Evolutionary conservation across 2,797 vertebrate species (phyloP).

Genomic region (Philypnodon macrostomus): DNA sequence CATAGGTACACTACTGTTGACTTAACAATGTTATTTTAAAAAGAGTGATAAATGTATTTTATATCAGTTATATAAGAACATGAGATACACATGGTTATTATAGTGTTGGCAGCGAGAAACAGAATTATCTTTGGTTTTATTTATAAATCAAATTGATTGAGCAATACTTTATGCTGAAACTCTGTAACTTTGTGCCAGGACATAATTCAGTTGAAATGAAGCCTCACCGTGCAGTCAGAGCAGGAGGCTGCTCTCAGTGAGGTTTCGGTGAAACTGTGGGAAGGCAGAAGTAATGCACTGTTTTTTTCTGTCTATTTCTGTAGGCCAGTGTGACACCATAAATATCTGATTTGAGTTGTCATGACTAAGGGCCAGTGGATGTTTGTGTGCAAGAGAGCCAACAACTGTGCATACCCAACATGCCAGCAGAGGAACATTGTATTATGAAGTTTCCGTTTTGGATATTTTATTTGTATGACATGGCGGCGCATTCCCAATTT

Average conservation of each 20-base stretch:
- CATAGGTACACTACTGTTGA: too few species aligned
- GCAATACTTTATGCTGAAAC: background rate
- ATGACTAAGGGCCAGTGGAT: conserved; percentile 31
- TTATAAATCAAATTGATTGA: conserved; percentile 3
- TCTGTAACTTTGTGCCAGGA: background rate
- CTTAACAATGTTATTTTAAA: too few species aligned
- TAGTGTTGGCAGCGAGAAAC: background rate
- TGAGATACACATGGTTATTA: too few species aligned
- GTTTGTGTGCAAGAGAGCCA: conserved; percentile 17
- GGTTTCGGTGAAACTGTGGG: background rate
- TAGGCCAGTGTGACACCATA: conserved; percentile 38
- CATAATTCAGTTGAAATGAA: conserved; percentile 1
- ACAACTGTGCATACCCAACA: conserved; percentile 61
- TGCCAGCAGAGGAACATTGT: conserved; percentile 40
- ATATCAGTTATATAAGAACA: too few species aligned
- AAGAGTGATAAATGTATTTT: too few species aligned
- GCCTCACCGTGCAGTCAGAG: background rate
- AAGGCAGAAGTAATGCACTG: conserved; percentile 5
- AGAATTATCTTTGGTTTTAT: background rate
- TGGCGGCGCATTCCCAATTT: conserved; percentile 20
- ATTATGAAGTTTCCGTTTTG: conserved; percentile 34
- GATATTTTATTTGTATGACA: conserved; percentile 3
- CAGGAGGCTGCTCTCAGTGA: background rate
- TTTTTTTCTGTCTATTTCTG: conserved; percentile 39
- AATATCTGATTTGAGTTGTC: conserved; percentile 52